These are phyloP conservation scores for Rhineura floridana DNA, from an alignment of 2,113 vertebrate species.

Conservation along the genomic window DNA sequence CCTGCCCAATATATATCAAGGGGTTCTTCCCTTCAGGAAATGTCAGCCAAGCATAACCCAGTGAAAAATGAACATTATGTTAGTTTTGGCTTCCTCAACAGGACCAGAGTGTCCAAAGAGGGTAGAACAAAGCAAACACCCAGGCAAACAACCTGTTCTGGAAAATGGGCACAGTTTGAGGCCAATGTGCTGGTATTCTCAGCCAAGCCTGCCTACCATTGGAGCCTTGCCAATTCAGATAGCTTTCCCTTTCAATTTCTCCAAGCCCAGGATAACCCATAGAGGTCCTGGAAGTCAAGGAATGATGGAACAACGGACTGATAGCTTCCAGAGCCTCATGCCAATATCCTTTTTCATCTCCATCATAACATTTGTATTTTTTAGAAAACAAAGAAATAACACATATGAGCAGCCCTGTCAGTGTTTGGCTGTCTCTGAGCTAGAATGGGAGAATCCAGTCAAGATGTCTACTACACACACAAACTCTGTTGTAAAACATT, in stretches of 20 bases:
- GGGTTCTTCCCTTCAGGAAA: conserved; percentile 65
- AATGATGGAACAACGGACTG: background rate
- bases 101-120: conserved; percentile 44
- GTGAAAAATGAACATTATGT: conserved; percentile 50
- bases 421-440: background rate
- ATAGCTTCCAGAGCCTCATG: conserved; percentile 18
- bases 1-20: conserved; percentile 54
- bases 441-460: background rate
- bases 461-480: background rate
- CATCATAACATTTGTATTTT: conserved; percentile 13
- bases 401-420: background rate
- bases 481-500: background rate
- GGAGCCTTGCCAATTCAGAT: conserved; percentile 45
- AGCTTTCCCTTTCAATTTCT: conserved; percentile 46
- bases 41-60: conserved; percentile 70
- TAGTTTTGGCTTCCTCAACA: conserved; percentile 60
- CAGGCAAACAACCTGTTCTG: conserved; percentile 43
- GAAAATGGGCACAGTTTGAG: conserved; percentile 22
- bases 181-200: conserved; percentile 27
- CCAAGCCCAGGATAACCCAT: background rate
- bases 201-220: conserved; percentile 28
- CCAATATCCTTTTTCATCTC: conserved; percentile 21
- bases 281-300: background rate
- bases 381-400: conserved; percentile 15
- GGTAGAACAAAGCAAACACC: conserved; percentile 54